Evolutionary conservation across 1,140 invertebrate genomes (phyloP).

Genomic region (Nasonia vitripennis): DNA sequence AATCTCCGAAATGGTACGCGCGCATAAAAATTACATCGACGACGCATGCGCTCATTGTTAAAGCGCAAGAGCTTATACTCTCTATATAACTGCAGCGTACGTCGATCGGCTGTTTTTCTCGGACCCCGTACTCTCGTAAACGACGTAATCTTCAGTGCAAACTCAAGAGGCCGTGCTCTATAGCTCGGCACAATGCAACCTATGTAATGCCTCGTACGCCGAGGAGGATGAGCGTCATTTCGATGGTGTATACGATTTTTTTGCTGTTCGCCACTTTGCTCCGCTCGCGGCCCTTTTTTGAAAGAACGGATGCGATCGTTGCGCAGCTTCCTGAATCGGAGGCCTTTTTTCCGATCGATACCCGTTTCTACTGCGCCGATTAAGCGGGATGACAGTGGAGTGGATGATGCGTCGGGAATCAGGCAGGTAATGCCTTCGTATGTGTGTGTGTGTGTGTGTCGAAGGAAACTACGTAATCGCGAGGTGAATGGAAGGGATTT

Average conservation of each 20-base stretch:
- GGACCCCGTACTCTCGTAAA: conserved; percentile 24
- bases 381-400: background rate
- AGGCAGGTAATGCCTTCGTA: background rate
- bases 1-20: conserved; percentile 33
- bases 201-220: background rate
- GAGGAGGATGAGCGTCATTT: conserved; percentile 5
- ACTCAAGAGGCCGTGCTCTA: conserved; percentile 56
- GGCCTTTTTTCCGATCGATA: conserved; percentile 7
- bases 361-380: background rate
- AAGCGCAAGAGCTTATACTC: background rate
- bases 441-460: background rate
- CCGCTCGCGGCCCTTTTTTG: background rate
- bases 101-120: background rate
- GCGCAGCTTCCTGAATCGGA: conserved; percentile 20
- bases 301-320: conserved; percentile 26
- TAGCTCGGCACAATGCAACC: background rate
- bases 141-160: conserved; percentile 56
- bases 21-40: conserved; percentile 46
- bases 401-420: background rate
- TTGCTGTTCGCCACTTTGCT: conserved; percentile 30
- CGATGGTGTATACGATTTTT: background rate
- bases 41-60: background rate
- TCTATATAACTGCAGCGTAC: background rate
- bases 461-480: background rate
- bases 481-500: background rate